Percentiles rank a stretch among this genome's conserved stretches.
These are phyloP conservation scores for Prionace glauca DNA, from an alignment of 2,797 vertebrate species.

Conservation along the genomic window DNA sequence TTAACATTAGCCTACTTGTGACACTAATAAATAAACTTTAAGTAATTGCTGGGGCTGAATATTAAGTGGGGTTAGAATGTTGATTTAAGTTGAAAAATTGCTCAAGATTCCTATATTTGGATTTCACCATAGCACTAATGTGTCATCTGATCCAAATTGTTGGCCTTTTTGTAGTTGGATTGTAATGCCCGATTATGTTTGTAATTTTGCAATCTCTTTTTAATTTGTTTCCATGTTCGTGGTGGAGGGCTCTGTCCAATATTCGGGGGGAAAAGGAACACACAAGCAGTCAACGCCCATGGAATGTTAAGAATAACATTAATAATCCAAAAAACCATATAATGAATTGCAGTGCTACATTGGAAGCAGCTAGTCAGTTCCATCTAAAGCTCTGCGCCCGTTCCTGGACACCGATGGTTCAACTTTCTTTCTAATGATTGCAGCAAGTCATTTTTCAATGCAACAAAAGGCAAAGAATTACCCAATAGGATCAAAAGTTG, in stretches of 20 bases:
- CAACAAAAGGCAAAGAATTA: too few relatives aligned
- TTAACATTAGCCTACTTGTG: too few relatives aligned
- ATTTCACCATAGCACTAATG: background rate
- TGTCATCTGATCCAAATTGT: background rate
- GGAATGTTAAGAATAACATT: background rate
- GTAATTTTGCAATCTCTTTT: constrained; percentile 17
- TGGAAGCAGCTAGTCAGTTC: background rate
- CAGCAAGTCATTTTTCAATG: background rate
- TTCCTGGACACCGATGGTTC: background rate
- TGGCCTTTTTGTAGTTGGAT: background rate
- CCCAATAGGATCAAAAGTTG: background rate
- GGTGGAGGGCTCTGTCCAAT: background rate
- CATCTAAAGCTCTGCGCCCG: background rate
- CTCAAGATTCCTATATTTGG: background rate
- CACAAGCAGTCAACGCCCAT: background rate
- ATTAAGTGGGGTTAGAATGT: background rate
- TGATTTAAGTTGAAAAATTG: constrained; percentile 6
- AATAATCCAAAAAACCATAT: background rate
- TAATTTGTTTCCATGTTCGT: background rate
- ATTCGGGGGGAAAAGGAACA: background rate
- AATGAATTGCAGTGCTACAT: background rate
- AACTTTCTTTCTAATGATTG: background rate
- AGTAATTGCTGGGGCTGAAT: background rate
- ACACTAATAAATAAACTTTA: too few relatives aligned
- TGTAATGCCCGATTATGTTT: background rate